Conservation (phyloP, 2,797 vertebrate species). For the Labeo calbasu region DNA sequence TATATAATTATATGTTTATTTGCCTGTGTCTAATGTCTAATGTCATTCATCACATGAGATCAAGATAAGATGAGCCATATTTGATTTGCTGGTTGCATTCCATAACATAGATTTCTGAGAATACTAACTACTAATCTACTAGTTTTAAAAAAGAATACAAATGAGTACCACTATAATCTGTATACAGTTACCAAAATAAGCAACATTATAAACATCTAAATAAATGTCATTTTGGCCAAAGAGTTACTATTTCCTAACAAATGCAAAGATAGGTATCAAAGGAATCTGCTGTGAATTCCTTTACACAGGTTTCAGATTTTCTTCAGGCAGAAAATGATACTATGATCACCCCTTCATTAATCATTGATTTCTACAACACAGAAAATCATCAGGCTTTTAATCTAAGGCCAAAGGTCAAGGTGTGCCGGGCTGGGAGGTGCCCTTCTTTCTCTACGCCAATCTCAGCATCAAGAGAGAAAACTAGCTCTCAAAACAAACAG, state of each 20-base stretch:
- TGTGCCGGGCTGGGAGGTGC: slow-evolving; percentile 48
- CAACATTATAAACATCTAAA: not conserved
- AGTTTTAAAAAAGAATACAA: not conserved
- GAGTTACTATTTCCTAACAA: not conserved
- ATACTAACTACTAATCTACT: not conserved
- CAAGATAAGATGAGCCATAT: not conserved
- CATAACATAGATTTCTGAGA: not conserved
- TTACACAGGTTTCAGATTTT: not conserved
- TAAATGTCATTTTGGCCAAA: not conserved
- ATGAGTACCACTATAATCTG: not conserved
- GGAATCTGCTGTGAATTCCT: not conserved
- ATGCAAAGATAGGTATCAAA: not conserved
- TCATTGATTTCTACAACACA: slow-evolving; percentile 71
- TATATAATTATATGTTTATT: not conserved
- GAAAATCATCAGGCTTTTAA: slow-evolving; percentile 66
- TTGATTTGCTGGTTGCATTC: not conserved
- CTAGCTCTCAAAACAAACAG: not conserved
- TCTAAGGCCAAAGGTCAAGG: slow-evolving; percentile 75
- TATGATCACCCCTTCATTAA: slow-evolving; percentile 69
- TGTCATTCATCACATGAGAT: not conserved
- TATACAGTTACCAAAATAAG: not conserved
- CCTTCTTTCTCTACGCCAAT: not conserved
- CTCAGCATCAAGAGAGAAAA: slow-evolving; percentile 18
- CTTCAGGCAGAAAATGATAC: slow-evolving; percentile 42
- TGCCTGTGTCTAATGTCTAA: not conserved